Base-by-base conservation (phyloP, 1,140 invertebrate species). In the Drosophila subpulchrella region DNA sequence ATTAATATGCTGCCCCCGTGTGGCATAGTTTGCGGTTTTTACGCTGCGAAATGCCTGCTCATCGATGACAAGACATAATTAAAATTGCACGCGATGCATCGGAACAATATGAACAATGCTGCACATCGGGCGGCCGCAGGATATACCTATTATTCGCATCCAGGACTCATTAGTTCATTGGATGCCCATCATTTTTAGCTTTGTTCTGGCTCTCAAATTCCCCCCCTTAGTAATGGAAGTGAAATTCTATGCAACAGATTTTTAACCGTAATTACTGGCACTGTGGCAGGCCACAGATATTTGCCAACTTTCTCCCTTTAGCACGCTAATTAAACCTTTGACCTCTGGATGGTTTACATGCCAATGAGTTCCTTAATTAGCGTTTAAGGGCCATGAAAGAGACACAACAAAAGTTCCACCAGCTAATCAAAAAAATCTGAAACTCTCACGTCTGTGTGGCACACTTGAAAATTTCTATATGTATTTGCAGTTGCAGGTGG, bases 21-120 rank as follows among this genome's bases (percentile, higher is more conserved):
- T 46, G 44, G 46, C 50, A 39, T 46, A 42, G 41, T 61, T 55
- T 81, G 78, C 54, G 65, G 68, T 55, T 75, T 82, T 78, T 75
- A 75, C 65, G 47, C 70, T 24, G 66, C 55, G 53, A 62, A 48
- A 63, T 61, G 51, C 27, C 48, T 47, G 42, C 4, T 20, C 20
- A n/a, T 39, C 54, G 46, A 59, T 78, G 63, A 82, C 65, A 83
- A 66, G 66, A 67, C 63, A 66, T 83, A 61, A 88, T 88, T 88
- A 89, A 89, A 88, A 88, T 74, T 77, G 63, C 60, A 39, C 51
- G 20, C 34, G 12, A 6, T 34, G 32, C 57, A 32, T 60, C 60
- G 53, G 41, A 36, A 53, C 53, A 79, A 47, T 63, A 15, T 32
- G 38, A 41, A 51, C 11, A 62, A 34, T 30, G 32, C 39, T 57